A percentile compares a stretch with the other conserved stretches of the same genome.
phyloP scores from a whole-genome alignment of 2,113 vertebrate genomes.

The Gracilinanus agilis region DNA sequence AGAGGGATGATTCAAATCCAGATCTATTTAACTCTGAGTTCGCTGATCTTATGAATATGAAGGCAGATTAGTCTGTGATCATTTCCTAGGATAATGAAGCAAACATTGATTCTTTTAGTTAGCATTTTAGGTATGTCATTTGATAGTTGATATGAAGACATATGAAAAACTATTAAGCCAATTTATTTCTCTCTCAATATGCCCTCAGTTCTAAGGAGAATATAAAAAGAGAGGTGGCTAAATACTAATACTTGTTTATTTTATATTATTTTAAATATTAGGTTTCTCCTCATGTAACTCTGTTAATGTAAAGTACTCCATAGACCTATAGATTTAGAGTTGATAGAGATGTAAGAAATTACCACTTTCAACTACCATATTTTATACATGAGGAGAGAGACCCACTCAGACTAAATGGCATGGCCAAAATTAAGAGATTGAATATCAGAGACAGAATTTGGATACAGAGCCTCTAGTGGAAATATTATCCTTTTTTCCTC shows the following conservation, averaged over 20 bases:
- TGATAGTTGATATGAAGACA: background rate
- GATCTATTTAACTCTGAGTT: background rate
- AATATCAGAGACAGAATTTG: background rate
- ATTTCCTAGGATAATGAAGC: background rate
- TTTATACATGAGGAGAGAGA: background rate
- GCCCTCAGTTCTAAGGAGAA: background rate
- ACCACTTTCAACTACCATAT: background rate
- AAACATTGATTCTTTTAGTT: background rate
- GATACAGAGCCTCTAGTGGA: background rate
- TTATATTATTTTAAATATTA: background rate
- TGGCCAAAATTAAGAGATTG: background rate
- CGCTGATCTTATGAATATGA: background rate
- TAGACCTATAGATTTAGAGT: background rate
- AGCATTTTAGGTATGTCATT: background rate
- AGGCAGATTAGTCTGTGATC: background rate
- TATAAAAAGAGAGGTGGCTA: background rate
- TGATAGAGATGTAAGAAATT: background rate
- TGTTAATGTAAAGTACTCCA: background rate
- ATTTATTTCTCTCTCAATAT: background rate
- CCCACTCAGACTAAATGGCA: background rate
- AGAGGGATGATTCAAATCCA: background rate
- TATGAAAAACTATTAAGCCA: background rate
- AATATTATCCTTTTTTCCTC: background rate
- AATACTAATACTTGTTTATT: background rate
- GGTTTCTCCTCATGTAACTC: background rate